Evolutionary conservation across 2,888 invertebrate species (phyloP).

Genomic region (Caenorhabditis doughertyi): DNA sequence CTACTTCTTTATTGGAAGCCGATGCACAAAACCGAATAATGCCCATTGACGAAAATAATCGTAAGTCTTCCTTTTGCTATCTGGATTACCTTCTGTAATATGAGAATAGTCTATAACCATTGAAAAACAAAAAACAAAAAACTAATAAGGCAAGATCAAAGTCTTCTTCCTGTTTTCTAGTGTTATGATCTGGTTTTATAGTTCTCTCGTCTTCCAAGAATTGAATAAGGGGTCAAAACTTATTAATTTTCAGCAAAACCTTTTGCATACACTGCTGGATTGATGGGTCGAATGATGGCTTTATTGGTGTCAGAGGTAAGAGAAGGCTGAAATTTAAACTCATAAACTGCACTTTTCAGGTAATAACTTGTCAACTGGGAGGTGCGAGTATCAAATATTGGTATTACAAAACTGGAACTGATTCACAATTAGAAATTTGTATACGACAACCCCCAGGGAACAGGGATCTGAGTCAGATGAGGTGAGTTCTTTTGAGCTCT

Average conservation of each 20-base stretch:
- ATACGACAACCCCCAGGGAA: constrained; percentile 78
- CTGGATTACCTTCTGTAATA: neutral
- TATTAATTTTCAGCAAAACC: constrained; percentile 65
- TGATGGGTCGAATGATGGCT: constrained; percentile 73
- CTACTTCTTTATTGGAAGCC: constrained; percentile 38
- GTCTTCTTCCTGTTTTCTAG: constrained; percentile 34
- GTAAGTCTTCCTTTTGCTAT: constrained; percentile 20
- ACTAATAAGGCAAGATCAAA: constrained; percentile 30
- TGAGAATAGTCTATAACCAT: neutral
- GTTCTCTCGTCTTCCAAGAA: constrained; percentile 1
- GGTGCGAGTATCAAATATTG: constrained; percentile 78
- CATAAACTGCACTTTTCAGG: constrained; percentile 50
- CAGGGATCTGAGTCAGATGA: constrained; percentile 65
- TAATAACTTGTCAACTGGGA: constrained; percentile 77
- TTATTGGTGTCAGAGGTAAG: constrained; percentile 73
- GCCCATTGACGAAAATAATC: constrained; percentile 52
- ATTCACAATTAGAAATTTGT: constrained; percentile 77
- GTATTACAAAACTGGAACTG: constrained; percentile 80
- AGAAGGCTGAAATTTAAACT: constrained; percentile 9
- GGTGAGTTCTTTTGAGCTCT: constrained; percentile 17
- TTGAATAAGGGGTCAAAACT: constrained; percentile 43
- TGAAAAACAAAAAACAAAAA: constrained; percentile 1
- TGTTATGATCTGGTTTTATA: constrained; percentile 38
- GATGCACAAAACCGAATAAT: constrained; percentile 54
- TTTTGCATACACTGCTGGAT: constrained; percentile 73